These are phyloP conservation scores for Choreutis nemorana DNA, from an alignment of 2,888 invertebrate genomes.

Conservation along the genomic window DNA sequence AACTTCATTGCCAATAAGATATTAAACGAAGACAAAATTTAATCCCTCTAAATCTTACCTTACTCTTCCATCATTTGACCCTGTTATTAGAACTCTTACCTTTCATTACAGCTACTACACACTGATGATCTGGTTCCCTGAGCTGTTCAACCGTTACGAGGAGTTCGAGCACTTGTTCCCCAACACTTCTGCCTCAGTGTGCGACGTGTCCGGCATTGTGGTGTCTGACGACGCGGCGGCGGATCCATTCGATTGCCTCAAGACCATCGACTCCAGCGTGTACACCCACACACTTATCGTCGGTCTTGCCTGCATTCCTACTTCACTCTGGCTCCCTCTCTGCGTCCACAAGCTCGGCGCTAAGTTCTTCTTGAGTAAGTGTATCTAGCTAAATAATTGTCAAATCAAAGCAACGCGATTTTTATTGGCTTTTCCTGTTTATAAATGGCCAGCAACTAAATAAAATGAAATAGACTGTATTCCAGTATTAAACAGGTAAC, in stretches of 20 bases:
- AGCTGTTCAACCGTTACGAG: slow-evolving; percentile 84
- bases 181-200: slow-evolving; percentile 74
- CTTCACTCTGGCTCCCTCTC: slow-evolving; percentile 79
- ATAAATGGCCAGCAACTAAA: no score
- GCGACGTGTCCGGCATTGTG: slow-evolving; percentile 77
- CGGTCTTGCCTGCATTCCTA: slow-evolving; percentile 81
- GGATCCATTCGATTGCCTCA: slow-evolving; percentile 68
- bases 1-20: no score
- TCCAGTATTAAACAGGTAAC: no score
- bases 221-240: slow-evolving; percentile 42
- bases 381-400: no score
- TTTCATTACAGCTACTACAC: slow-evolving; percentile 94
- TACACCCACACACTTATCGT: slow-evolving; percentile 81
- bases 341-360: slow-evolving; percentile 82
- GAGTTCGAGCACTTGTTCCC: slow-evolving; percentile 74
- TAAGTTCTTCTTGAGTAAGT: slow-evolving; percentile 82
- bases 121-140: slow-evolving; percentile 92
- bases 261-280: slow-evolving; percentile 71
- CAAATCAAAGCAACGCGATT: no score
- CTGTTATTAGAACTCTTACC: no score
- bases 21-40: no score
- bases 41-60: no score
- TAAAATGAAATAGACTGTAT: no score
- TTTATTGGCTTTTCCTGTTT: slow-evolving; percentile 4
- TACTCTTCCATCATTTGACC: no score